phyloP scores from a whole-genome alignment of 2,888 invertebrate genomes.

The Belgica antarctica region DNA sequence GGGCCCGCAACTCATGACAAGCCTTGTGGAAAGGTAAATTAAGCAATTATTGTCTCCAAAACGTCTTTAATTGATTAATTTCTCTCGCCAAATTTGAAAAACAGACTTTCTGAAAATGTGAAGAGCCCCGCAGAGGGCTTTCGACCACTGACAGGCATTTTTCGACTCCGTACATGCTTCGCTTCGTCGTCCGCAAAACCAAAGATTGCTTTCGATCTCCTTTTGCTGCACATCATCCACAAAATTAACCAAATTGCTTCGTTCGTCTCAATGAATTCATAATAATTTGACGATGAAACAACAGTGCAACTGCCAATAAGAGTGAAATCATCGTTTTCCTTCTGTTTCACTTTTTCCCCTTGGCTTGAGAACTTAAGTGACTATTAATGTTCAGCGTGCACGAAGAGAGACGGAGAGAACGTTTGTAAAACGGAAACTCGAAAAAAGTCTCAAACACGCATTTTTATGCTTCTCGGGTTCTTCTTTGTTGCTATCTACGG shows the following conservation, averaged over 20 bases:
- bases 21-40: not conserved
- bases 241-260: slow-evolving; percentile 2
- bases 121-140: slow-evolving; percentile 8
- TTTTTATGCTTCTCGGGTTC: slow-evolving; percentile 7
- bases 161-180: not conserved
- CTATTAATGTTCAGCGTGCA: slow-evolving; percentile 10
- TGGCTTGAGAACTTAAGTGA: slow-evolving; percentile 4
- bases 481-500: not conserved
- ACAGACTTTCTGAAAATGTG: slow-evolving; percentile 7
- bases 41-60: not conserved
- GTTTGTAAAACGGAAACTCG: slow-evolving; percentile 13
- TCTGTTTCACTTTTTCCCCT: slow-evolving; percentile 32
- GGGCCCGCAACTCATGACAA: not conserved
- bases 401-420: not conserved
- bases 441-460: not conserved
- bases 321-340: slow-evolving; percentile 32
- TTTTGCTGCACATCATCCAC: not conserved
- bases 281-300: slow-evolving; percentile 33
- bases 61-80: not conserved
- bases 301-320: slow-evolving; percentile 31
- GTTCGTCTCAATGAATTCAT: slow-evolving; percentile 37
- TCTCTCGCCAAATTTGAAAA: too few relatives aligned
- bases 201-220: not conserved
- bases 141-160: not conserved
- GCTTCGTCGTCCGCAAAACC: not conserved